Evolutionary conservation across 1,140 invertebrate genomes (phyloP).

Genomic region (Hydropsyche tenuis): DNA sequence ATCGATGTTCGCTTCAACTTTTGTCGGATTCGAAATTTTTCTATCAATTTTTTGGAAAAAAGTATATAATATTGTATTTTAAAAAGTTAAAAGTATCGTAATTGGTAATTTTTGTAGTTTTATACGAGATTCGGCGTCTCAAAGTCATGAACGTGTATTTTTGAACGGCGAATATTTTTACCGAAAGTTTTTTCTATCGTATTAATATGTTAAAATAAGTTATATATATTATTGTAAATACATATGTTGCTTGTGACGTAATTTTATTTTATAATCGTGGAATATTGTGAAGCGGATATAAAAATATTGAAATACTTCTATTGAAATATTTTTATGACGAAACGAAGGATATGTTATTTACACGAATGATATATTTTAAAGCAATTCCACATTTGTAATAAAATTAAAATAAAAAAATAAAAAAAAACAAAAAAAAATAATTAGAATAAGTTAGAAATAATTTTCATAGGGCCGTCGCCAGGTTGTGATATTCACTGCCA

Average conservation of each 20-base stretch:
- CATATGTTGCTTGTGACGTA: constrained; percentile 22
- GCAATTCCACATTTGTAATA: constrained; percentile 33
- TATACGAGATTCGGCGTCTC: no score
- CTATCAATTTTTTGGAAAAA: no score
- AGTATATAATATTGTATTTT: no score
- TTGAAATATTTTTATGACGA: neutral
- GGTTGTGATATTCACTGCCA: neutral
- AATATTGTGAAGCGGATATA: no score
- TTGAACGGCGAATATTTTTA: constrained; percentile 10
- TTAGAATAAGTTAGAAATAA: neutral
- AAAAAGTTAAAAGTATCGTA: no score
- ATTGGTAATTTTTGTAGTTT: no score
- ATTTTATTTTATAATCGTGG: neutral
- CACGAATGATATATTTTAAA: constrained; percentile 40
- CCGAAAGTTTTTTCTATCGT: constrained; percentile 19
- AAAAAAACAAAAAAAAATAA: constrained; percentile 8
- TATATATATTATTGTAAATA: constrained; percentile 4
- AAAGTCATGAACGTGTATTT: no score
- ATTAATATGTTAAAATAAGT: constrained; percentile 3
- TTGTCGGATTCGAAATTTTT: no score
- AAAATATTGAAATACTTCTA: neutral
- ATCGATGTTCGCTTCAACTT: no score
- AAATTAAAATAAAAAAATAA: constrained; percentile 19
- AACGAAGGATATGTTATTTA: constrained; percentile 9
- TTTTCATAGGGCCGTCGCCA: neutral